phyloP scores from a whole-genome alignment of 2,888 invertebrate species.

The Phortica magna region DNA sequence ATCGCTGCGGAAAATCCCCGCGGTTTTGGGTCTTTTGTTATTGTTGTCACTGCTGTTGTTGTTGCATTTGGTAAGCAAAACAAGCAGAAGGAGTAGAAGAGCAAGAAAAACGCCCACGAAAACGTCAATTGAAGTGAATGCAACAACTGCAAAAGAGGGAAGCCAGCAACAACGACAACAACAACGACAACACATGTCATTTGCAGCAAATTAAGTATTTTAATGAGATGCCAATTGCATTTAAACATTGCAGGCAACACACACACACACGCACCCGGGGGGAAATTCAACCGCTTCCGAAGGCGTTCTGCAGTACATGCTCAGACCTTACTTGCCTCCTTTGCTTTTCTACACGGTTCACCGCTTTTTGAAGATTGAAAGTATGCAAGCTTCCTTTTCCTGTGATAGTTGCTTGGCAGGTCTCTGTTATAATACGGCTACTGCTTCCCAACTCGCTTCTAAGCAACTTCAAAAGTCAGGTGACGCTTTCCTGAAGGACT shows the following conservation, averaged over 20 bases:
- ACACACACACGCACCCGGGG: neutral
- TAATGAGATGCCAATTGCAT: conserved; percentile 20
- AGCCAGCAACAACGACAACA: neutral
- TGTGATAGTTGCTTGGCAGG: too few relatives aligned
- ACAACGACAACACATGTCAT: neutral
- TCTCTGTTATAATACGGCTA: too few relatives aligned
- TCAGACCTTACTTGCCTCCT: too few relatives aligned
- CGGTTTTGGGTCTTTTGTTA: neutral
- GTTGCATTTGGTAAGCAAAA: neutral
- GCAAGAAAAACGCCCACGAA: neutral
- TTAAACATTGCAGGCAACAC: neutral
- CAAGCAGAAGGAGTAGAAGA: neutral
- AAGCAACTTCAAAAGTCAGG: too few relatives aligned
- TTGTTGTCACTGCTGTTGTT: too few relatives aligned
- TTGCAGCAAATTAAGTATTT: neutral
- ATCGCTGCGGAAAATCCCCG: conserved; percentile 35
- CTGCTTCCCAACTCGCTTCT: too few relatives aligned
- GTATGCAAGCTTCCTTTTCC: too few relatives aligned
- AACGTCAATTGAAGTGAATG: neutral
- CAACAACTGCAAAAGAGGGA: neutral
- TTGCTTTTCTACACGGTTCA: too few relatives aligned
- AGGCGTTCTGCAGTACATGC: too few relatives aligned
- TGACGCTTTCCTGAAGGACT: too few relatives aligned
- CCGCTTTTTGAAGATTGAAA: too few relatives aligned
- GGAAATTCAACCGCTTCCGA: too few relatives aligned